These are phyloP conservation scores for Myotis davidii DNA, from an alignment of 2,113 vertebrate species.

Conservation along the genomic window DNA sequence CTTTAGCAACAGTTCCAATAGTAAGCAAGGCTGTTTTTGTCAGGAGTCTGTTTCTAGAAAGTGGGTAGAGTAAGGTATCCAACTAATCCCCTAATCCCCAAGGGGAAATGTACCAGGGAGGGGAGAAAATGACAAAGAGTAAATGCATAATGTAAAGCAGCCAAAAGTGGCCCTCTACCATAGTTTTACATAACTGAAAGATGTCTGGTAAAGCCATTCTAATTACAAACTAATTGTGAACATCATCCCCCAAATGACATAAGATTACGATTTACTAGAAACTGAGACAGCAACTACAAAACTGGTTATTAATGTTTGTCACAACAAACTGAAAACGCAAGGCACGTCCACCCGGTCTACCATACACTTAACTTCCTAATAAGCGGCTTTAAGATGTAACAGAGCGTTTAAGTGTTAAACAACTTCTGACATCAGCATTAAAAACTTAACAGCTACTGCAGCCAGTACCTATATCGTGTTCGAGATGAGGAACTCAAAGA, in stretches of 20 bases:
- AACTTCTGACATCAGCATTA: neutral
- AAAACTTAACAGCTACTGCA: neutral
- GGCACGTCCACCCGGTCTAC: neutral
- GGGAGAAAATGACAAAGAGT: neutral
- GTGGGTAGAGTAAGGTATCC: neutral
- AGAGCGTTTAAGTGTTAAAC: neutral
- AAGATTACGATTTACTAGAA: neutral
- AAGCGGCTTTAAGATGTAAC: neutral
- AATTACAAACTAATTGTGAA: slow-evolving; percentile 14
- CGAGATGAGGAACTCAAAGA: neutral
- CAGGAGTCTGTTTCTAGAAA: neutral
- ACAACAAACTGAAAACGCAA: neutral
- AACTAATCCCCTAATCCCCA: neutral
- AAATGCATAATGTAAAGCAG: neutral
- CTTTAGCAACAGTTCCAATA: neutral
- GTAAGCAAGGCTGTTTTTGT: neutral
- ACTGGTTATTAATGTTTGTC: neutral
- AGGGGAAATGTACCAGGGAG: neutral
- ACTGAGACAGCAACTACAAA: neutral
- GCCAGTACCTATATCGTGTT: neutral
- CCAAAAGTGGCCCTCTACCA: neutral
- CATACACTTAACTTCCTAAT: neutral
- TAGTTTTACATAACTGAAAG: neutral
- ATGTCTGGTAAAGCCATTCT: neutral
- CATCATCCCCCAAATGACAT: neutral